phyloP scores from a whole-genome alignment of 2,797 vertebrate species.

The Siniperca obscura region DNA sequence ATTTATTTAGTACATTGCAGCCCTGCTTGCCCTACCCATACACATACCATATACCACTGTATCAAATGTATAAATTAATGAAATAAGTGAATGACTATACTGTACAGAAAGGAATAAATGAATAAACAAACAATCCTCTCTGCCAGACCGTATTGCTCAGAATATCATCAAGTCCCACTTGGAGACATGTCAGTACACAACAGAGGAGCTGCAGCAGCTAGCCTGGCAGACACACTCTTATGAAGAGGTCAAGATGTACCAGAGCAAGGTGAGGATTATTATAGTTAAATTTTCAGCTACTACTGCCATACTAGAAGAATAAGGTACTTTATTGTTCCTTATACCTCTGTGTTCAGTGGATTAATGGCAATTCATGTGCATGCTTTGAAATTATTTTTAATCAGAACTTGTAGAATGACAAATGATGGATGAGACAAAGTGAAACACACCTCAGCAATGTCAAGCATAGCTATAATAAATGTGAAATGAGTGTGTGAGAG shows the following conservation, averaged over 20 bases:
- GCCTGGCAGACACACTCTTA: conserved; percentile 99
- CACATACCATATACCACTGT: not conserved
- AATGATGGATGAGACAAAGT: conserved; percentile 27
- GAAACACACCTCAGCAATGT: too few relatives aligned
- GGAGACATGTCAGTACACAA: conserved; percentile 99
- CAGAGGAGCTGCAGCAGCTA: conserved; percentile 97
- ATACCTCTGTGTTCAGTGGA: conserved; percentile 59
- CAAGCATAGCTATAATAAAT: not conserved
- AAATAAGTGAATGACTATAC: not conserved
- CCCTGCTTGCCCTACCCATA: not conserved
- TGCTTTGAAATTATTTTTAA: conserved; percentile 63
- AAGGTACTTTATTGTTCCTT: conserved; percentile 18
- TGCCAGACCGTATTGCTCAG: conserved; percentile 97
- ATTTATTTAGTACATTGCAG: not conserved
- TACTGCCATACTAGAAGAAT: not conserved
- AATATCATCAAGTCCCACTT: conserved; percentile 99
- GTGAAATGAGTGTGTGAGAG: not conserved
- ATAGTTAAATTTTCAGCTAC: not conserved
- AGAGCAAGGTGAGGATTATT: conserved; percentile 92
- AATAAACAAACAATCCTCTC: conserved; percentile 27
- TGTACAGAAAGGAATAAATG: not conserved
- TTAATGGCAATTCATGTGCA: conserved; percentile 61
- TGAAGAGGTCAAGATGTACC: conserved; percentile 98
- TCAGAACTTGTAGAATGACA: conserved; percentile 27
- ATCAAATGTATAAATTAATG: conserved; percentile 4